Conservation (phyloP, 2,113 vertebrate species). For the Zootoca vivipara region DNA sequence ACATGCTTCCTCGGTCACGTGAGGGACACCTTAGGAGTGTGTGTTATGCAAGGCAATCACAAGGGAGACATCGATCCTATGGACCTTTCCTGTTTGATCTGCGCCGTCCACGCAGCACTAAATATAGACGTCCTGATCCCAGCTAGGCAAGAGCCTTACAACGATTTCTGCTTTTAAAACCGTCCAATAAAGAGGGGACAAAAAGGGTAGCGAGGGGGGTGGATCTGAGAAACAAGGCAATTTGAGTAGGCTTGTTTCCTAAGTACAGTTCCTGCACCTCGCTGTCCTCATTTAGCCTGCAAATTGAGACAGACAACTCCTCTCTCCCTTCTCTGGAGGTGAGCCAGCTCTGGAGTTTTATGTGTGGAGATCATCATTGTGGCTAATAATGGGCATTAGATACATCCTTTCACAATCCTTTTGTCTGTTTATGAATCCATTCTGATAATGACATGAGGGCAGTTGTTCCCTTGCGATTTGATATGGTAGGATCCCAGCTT, state of each 20-base stretch:
- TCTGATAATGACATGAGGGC: not conserved
- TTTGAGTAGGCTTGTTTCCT: not conserved
- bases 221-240: not conserved
- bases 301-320: not conserved
- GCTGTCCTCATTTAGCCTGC: not conserved
- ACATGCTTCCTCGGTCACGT: not conserved
- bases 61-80: not conserved
- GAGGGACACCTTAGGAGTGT: not conserved
- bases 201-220: not conserved
- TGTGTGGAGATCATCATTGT: not conserved
- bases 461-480: not conserved
- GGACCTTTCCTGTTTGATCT: not conserved
- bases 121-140: not conserved
- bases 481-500: not conserved
- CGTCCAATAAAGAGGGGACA: not conserved
- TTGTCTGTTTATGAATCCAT: not conserved
- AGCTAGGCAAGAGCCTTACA: no score
- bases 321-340: no score
- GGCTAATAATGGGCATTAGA: not conserved
- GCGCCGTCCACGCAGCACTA: not conserved
- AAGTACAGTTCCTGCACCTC: not conserved
- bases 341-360: fast-evolving
- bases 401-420: not conserved
- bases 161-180: not conserved
- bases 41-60: not conserved